Percentiles rank a stretch among this genome's conserved stretches.
phyloP scores from a whole-genome alignment of 2,888 invertebrate genomes.

The Danaus chrysippus region DNA sequence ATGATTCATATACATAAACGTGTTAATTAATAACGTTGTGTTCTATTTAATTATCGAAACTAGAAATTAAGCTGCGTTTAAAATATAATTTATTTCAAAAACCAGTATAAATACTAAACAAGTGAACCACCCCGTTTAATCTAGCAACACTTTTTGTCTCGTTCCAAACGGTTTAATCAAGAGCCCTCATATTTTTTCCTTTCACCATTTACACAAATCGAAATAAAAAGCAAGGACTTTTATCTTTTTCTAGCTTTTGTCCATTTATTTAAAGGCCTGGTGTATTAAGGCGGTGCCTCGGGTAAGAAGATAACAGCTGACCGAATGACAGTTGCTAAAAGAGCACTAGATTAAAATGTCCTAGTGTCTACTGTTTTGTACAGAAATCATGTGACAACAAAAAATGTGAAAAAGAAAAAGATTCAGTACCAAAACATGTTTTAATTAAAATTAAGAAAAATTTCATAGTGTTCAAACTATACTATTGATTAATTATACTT shows the following conservation, averaged over 20 bases:
- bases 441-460: too few relatives aligned
- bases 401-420: too few relatives aligned
- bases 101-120: slow-evolving; percentile 6
- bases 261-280: slow-evolving; percentile 25
- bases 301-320: slow-evolving; percentile 24
- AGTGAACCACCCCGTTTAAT: slow-evolving; percentile 3
- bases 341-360: slow-evolving; percentile 9
- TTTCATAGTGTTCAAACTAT: too few relatives aligned
- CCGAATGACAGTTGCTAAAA: slow-evolving; percentile 22
- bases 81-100: neutral
- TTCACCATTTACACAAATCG: slow-evolving; percentile 18
- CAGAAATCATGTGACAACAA: neutral
- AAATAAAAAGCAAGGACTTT: slow-evolving; percentile 26
- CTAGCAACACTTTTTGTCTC: slow-evolving; percentile 11
- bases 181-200: slow-evolving; percentile 24
- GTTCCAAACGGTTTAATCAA: slow-evolving; percentile 25
- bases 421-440: too few relatives aligned
- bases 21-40: too few relatives aligned
- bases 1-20: too few relatives aligned
- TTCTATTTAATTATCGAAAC: too few relatives aligned
- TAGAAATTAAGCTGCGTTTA: too few relatives aligned
- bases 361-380: neutral
- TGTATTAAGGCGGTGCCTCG: slow-evolving; percentile 21
- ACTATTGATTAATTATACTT: too few relatives aligned
- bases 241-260: slow-evolving; percentile 18